Base-by-base conservation (phyloP, 2,113 vertebrate genomes). In the Seriola quinqueradiata region DNA sequence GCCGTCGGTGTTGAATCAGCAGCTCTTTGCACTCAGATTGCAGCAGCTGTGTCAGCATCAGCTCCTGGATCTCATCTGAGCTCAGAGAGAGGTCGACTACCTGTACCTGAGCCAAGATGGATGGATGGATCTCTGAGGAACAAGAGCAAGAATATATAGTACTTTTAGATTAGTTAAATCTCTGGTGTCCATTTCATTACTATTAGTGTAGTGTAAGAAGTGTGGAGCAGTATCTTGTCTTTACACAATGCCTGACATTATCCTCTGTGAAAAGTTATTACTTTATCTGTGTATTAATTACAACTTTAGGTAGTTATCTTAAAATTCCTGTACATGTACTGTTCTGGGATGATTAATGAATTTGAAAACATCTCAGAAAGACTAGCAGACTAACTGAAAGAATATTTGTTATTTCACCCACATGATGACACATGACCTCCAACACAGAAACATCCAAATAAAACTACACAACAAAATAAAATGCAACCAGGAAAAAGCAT, bases 51-150 rank as follows among this genome's bases (percentile, higher is more conserved):
- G 91, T 88, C 82, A 97, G 90, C 87, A 97, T 88, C 75, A 95
- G 86, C 70, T 96, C 93, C 86, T 95, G 92, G 52, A 97, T 86
- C 52, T 95, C 92, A 12, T 91, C 86, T 32, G 76, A 74, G 85
- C 95, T 94, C 64, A 95, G 87, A 60, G 95, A 92, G 81, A 97
- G 88, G 89, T 97, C 95, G 57, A 97, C 85, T 19, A 97, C 87
- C 17, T 84, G 86, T 12, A 97, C 83, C 61, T 82, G 69, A 70
- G 95, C 93, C 82, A 97, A 80, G 40, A 96, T 60, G 17, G 91
- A 89, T 0, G 85, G 87, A 59, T 95, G 95, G 64, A 97, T 82
- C 57, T 90, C 97, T 98, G 84, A 23, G 52, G 28, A 75, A 74
- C 46, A 61, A 55, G 59, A 79, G 69, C 13, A 65, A 19, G 4